Evolutionary conservation across 2,888 invertebrate genomes (phyloP), one percentile per base, ranked within the genome.

Genomic region (Zygaena filipendulae): DNA sequence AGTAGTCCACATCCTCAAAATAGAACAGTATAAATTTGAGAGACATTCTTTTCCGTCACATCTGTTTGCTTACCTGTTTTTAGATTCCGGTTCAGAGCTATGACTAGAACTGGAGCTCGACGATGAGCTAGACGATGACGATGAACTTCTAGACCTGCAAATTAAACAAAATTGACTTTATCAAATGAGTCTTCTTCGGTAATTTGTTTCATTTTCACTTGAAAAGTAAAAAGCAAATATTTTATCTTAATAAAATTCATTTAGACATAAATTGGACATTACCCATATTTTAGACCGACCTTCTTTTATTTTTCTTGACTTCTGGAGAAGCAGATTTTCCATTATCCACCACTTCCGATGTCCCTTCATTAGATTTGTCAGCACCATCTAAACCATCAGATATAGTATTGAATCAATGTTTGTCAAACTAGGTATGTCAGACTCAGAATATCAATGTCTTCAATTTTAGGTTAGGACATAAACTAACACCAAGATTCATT

Each of bases 61-160:
- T n/a, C n/a, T n/a, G 18, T 21, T 23, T 30, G 21, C 2, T 18
- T 47, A 77, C 77, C 68, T 79, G 41, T 79, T 77, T 55, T 67
- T 67, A 19, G 72, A 69, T 18, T 59, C 49, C 6, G 60, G 52
- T 13, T 56, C 40, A 1, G 77, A 77, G 43, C 74, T 72, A 33
- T 64, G 74, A 59, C 79, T 79, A 52, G 77, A 72, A 50, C 74
- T 77, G 29, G 79, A 79, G 39, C 69, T 75, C 3, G 77, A 74
- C 7, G 75, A 70, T 1, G 79, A 69, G 38, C 64, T 72, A 1
- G 77, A 71, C 2, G 79, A 77, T 2, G 79, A 70, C 2, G 79
- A 77, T 0, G 79, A 72, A 36, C 77, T 75, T 31, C 68, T 61
- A 27, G 71, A 72, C 43, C 79, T 71, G 45, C 4, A 40, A 28